Conservation (phyloP, 2,888 invertebrate genomes). For the Lasioglossum vierecki region DNA sequence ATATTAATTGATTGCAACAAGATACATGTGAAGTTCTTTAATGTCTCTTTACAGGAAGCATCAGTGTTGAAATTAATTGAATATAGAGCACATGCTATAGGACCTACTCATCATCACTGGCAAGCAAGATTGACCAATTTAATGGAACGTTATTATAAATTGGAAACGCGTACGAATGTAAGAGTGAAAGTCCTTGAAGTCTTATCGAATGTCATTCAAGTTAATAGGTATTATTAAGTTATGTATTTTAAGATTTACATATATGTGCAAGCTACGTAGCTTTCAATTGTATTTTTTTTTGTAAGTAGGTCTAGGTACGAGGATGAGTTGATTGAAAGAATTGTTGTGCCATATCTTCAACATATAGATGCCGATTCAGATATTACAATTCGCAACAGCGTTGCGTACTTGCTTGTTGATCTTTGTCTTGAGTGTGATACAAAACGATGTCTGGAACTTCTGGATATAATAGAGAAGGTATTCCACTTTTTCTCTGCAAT, state of each 20-base stretch:
- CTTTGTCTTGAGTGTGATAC: conserved; percentile 89
- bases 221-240: conserved; percentile 86
- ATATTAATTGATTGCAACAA: conserved; percentile 19
- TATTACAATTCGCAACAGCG: conserved; percentile 87
- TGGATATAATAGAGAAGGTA: conserved; percentile 92
- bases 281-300: conserved; percentile 43
- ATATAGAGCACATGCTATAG: conserved; percentile 88
- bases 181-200: conserved; percentile 91
- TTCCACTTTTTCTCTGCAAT: not conserved
- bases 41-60: conserved; percentile 85
- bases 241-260: not conserved
- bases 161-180: conserved; percentile 89
- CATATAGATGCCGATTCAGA: conserved; percentile 90
- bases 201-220: conserved; percentile 88
- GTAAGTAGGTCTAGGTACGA: conserved; percentile 87
- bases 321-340: conserved; percentile 93
- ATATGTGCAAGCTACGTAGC: not conserved
- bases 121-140: conserved; percentile 89
- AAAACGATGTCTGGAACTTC: conserved; percentile 88
- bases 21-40: not conserved
- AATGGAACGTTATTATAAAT: conserved; percentile 91
- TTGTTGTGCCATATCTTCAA: conserved; percentile 91
- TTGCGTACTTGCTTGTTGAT: conserved; percentile 88
- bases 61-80: conserved; percentile 91
- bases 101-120: conserved; percentile 89